Evolutionary conservation across 2,797 vertebrate genomes (phyloP).

Genomic region (Rhyacichthys aspro): DNA sequence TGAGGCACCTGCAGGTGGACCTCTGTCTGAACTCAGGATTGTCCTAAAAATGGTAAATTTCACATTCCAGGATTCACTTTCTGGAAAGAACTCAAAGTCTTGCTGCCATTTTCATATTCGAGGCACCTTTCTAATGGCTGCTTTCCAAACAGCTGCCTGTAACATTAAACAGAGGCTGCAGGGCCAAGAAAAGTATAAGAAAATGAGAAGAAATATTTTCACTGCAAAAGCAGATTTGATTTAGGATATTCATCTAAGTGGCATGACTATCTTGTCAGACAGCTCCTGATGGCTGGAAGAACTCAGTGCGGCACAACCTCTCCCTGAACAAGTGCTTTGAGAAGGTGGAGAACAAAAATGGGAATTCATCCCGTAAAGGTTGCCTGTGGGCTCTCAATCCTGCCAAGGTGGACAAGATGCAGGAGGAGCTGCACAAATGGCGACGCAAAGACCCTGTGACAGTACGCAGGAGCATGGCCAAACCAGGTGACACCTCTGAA

Average conservation of each 20-base stretch:
- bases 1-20: slow-evolving; percentile 41
- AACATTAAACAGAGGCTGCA: slow-evolving; percentile 50
- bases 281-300: slow-evolving; percentile 99
- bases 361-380: slow-evolving; percentile 92
- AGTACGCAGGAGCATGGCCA: slow-evolving; percentile 96
- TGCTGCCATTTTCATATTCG: slow-evolving; percentile 42
- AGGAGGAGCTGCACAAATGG: slow-evolving; percentile 98
- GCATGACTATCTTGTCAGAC: slow-evolving; percentile 78
- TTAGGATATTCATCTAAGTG: slow-evolving; percentile 13
- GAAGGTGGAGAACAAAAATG: slow-evolving; percentile 95
- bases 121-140: slow-evolving; percentile 46
- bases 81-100: slow-evolving; percentile 58
- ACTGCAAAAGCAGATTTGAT: slow-evolving; percentile 3
- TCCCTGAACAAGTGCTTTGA: slow-evolving; percentile 98
- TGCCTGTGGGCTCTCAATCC: slow-evolving; percentile 97
- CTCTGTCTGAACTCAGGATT: slow-evolving; percentile 31
- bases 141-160: slow-evolving; percentile 66
- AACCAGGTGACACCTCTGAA: slow-evolving; percentile 81
- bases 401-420: slow-evolving; percentile 96
- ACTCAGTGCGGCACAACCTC: slow-evolving; percentile 97
- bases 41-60: slow-evolving; percentile 25
- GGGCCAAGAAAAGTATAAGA: slow-evolving; percentile 42
- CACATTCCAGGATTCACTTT: slow-evolving; percentile 34
- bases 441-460: slow-evolving; percentile 93
- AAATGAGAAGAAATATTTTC: slow-evolving; percentile 15